These are phyloP conservation scores for Gymnorhina tibicen DNA, from an alignment of 2,113 vertebrate species.

Conservation along the genomic window DNA sequence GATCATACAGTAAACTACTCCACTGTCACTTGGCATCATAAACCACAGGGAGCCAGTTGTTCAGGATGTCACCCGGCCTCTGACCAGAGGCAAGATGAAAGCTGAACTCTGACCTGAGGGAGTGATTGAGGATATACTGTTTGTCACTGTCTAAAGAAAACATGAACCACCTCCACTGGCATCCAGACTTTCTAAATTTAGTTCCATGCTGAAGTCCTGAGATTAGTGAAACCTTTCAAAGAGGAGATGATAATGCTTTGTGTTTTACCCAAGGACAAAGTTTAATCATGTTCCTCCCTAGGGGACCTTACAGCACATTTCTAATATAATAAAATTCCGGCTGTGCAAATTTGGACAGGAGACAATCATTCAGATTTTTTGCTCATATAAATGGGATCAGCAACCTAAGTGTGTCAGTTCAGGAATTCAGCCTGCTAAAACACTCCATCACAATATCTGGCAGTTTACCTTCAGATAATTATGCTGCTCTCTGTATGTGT, in stretches of 20 bases:
- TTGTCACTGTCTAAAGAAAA: slow-evolving; percentile 30
- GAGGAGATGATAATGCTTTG: not conserved
- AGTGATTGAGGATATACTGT: slow-evolving; percentile 8
- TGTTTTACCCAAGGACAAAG: not conserved
- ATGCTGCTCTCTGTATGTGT: not conserved
- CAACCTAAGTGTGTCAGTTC: not conserved
- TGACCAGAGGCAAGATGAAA: slow-evolving; percentile 45
- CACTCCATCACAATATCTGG: not conserved
- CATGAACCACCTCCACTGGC: not conserved
- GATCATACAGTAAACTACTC: slow-evolving; percentile 27
- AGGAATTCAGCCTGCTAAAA: not conserved
- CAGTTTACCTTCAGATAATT: not conserved
- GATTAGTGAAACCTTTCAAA: slow-evolving; percentile 3
- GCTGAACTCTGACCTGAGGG: slow-evolving; percentile 28
- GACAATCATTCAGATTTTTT: not conserved
- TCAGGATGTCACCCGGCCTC: slow-evolving; percentile 27
- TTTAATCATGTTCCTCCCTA: not conserved
- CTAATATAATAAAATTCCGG: not conserved
- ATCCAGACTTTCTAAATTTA: slow-evolving; percentile 22
- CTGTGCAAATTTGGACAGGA: not conserved
- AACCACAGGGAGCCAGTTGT: slow-evolving; percentile 47
- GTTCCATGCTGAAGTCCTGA: not conserved
- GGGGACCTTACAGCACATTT: not conserved
- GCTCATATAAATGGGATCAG: not conserved
- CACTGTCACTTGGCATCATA: not conserved